Percentiles rank a stretch among this genome's conserved stretches.
Conservation (phyloP, 2,888 invertebrate genomes). For the Cryptophagus acutangulus region DNA sequence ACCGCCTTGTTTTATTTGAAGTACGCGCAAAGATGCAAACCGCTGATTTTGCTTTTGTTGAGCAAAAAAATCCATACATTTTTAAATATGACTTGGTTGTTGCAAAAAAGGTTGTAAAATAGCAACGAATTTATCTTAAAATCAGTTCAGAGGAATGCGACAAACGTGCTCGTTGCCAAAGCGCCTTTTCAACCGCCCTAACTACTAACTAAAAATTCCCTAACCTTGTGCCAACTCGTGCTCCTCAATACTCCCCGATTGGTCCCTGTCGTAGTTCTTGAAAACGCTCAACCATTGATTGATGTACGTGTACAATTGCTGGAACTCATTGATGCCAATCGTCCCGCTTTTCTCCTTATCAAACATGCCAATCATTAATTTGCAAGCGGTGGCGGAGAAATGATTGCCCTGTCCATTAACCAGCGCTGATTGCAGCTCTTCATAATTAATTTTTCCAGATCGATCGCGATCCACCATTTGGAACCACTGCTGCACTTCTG, state of each 20-base stretch:
- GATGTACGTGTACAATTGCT: slow-evolving; percentile 79
- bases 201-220: slow-evolving; percentile 19
- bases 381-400: slow-evolving; percentile 78
- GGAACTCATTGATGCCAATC: slow-evolving; percentile 79
- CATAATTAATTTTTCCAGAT: slow-evolving; percentile 74
- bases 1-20: slow-evolving; percentile 1
- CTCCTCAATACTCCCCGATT: slow-evolving; percentile 80
- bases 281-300: slow-evolving; percentile 86
- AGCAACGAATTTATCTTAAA: too few species aligned
- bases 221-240: slow-evolving; percentile 72
- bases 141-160: too few species aligned
- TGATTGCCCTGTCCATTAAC: slow-evolving; percentile 81
- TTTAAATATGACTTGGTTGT: too few species aligned
- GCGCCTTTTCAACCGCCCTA: background rate
- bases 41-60: too few species aligned
- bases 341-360: slow-evolving; percentile 79
- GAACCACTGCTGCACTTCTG: slow-evolving; percentile 82
- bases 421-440: slow-evolving; percentile 73
- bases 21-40: too few species aligned
- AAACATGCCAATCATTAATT: slow-evolving; percentile 89
- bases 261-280: slow-evolving; percentile 78
- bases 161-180: too few species aligned
- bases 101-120: too few species aligned
- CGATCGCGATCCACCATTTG: slow-evolving; percentile 73
- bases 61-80: too few species aligned